Conservation (phyloP, 2,113 vertebrate species). For the Azemiops feae region DNA sequence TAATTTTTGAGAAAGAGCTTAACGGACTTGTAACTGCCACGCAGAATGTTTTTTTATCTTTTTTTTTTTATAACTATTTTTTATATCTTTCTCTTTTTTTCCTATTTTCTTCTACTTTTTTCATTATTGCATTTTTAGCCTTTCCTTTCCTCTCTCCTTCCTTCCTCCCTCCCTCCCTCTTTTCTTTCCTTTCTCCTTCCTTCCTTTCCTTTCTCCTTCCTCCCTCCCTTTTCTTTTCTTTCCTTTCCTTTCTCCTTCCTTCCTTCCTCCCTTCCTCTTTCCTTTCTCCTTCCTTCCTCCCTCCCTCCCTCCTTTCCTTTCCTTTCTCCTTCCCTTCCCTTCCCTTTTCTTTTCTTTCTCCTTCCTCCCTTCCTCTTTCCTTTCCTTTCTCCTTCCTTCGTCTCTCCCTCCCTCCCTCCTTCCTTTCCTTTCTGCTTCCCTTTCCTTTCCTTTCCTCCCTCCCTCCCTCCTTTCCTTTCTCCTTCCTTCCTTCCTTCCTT, state of each 20-base stretch:
- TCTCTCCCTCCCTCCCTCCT: no score
- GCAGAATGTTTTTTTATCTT: background rate
- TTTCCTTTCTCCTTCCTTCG: no score
- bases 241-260: background rate
- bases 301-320: fast-evolving
- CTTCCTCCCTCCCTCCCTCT: fast-evolving
- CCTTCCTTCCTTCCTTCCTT: no score
- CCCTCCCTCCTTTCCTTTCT: fast-evolving
- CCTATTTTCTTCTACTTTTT: background rate
- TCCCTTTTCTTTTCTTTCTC: no score
- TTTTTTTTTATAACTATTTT: no score
- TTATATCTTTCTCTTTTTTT: background rate
- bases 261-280: background rate
- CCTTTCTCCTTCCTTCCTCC: no score
- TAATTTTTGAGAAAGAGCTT: background rate
- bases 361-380: no score
- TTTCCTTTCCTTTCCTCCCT: no score
- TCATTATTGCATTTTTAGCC: background rate
- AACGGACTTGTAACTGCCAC: background rate
- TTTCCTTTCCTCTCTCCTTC: background rate
- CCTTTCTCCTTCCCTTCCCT: fast-evolving
- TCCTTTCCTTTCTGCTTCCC: fast-evolving
- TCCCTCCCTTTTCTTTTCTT: no score
- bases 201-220: no score
- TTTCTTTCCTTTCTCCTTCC: background rate